Evolutionary conservation across 1,140 invertebrate species (phyloP), one percentile per base, ranked within the genome.

Genomic region (Platyura marginata): DNA sequence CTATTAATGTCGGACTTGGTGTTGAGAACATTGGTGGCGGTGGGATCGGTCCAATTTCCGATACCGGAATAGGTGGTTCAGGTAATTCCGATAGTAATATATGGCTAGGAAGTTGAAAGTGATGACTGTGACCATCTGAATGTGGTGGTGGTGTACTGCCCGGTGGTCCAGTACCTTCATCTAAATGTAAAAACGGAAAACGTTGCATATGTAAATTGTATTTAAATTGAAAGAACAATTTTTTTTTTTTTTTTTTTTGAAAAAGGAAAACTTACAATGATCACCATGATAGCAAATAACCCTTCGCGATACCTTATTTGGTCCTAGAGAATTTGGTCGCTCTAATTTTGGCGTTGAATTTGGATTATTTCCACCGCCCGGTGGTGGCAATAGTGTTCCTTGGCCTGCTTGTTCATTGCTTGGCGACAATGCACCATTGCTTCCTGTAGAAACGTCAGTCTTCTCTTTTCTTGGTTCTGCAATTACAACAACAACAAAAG

Each of bases 21-120:
- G 84, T 86, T 59, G 81, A 87, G 69, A 93, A 92, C 88, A 92
- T 92, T 43, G 87, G 88, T 42, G 89, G 89, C 47, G 89, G 89
- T 53, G 89, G 89, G 60, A 93, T 93, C 35, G 86, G 88, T 25
- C 89, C 88, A 59, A 93, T 91, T 57, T 93, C 89, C 43, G 84
- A 89, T 13, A 92, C 63, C 10, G 84, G 83, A 52, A 91, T 90
- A 46, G 87, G 86, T 39, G 86, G 86, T 62, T 91, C 87, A 40
- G 87, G 86, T 50, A 90, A 68, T 55, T 88, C 82, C 44, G 81
- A 84, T 47, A 88, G 69, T 64, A 81, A 74, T 47, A 85, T 54
- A 42, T 41, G 51, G 63, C 49, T 59, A 61, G 44, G 52, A 54
- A 32, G 49, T 65, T 56, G 56, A 63, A 62, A 50, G 63, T 63